Evolutionary conservation across 2,113 vertebrate species (phyloP).

Genomic region (human (Homo sapiens)): DNA sequence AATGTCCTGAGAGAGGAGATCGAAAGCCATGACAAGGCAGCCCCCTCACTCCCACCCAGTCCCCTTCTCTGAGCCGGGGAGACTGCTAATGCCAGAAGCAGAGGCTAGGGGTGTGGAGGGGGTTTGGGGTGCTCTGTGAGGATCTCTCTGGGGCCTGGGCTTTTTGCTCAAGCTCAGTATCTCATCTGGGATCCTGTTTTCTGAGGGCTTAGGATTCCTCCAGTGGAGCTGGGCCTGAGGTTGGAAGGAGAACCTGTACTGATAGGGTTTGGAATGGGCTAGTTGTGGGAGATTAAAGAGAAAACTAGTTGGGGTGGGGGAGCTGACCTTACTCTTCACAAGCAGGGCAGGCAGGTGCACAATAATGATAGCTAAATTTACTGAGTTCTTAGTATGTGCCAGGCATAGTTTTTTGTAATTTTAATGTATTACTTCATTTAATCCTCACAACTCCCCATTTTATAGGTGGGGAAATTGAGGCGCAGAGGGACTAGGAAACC

Average conservation of each 20-base stretch:
- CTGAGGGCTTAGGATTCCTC: background rate
- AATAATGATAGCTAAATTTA: background rate
- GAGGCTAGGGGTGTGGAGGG: background rate
- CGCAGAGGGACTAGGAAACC: background rate
- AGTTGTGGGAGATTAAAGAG: background rate
- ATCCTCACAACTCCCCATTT: background rate
- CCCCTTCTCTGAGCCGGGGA: background rate
- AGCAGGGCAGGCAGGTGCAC: background rate
- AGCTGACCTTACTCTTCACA: background rate
- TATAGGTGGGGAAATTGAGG: slow-evolving; percentile 15
- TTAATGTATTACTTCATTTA: background rate
- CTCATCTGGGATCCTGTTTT: background rate
- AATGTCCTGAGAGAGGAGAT: background rate
- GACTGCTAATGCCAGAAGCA: background rate
- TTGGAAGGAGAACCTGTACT: background rate
- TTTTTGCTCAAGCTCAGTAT: background rate
- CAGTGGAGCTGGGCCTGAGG: background rate
- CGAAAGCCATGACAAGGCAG: background rate
- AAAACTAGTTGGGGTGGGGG: background rate
- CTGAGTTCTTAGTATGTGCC: background rate
- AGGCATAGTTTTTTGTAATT: background rate
- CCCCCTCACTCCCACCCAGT: background rate
- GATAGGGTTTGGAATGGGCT: background rate
- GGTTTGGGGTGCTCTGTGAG: background rate
- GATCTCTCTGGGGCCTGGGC: background rate